Base-by-base conservation (phyloP, 1,140 invertebrate species). In the Temnothorax curvispinosus region DNA sequence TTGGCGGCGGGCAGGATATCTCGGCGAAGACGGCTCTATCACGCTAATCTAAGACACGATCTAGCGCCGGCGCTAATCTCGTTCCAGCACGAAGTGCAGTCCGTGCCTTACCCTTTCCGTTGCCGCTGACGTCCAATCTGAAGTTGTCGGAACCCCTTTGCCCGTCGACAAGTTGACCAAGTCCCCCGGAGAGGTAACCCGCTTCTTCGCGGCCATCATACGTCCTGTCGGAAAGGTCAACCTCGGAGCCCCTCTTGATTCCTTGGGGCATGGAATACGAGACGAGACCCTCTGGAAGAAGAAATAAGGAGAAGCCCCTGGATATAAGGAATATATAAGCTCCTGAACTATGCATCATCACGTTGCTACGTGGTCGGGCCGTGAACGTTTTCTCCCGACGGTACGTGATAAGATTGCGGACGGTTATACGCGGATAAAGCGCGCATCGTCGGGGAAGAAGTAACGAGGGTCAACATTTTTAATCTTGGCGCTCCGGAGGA, bases 141-240 rank as follows among this genome's bases (percentile, higher is more conserved):
- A 98, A 98, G 96, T 98, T 98, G 90, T 98, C 97, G 65, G 96
- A 96, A 62, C 98, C 98, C 87, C 96, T 96, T 88, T 97, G 96
- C 11, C 98, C 98, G 94, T 99, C 99, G n/a, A 97, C 97, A 64
- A 99, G 96, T 94, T 99, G 98, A 35, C 99, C 99, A 8, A 99
- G 94, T 2, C 99, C 99, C 27, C 97, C 97, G 18, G 96, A 96
- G 77, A 98, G 96, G 89, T 96, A 94, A 89, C 96, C 96, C 77
- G 95, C 96, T 91, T 97, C 96, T 92, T 97, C 96, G 74, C 96
- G 93, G 32, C 98, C 98, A 94, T 98, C 98, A 93, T 98, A 98
- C 6, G 97, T 97, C 80, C 96, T 96, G 94, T 98, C 98, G 87
- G 97, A 97, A 74, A 98, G 96, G 94, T 98, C 97, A 91, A 91